Evolutionary conservation across 2,888 invertebrate species (phyloP).

Genomic region (Deroplatys truncata): DNA sequence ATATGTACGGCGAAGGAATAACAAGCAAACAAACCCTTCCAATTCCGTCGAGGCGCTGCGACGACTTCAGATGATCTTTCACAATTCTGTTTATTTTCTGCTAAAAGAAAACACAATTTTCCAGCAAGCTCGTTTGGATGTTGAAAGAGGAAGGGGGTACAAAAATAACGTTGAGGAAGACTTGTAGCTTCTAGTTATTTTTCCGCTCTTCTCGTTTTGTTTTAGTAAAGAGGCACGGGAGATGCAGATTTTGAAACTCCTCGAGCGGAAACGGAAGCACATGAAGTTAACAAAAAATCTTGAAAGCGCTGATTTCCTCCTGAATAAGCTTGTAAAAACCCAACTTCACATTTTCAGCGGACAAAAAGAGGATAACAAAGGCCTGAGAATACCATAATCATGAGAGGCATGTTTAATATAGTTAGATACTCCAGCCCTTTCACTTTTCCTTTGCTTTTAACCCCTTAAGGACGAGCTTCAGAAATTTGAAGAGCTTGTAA

Average conservation of each 20-base stretch:
- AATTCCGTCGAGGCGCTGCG: neutral
- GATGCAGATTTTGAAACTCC: neutral
- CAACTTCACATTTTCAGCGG: neutral
- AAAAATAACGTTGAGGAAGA: neutral
- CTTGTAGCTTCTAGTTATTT: neutral
- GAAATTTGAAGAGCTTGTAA: no score
- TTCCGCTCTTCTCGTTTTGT: neutral
- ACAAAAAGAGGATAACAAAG: neutral
- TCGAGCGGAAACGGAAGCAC: neutral
- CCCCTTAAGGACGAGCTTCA: no score
- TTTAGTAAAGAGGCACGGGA: neutral
- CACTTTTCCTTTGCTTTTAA: no score
- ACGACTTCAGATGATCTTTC: neutral
- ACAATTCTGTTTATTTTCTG: neutral
- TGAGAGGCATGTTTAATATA: no score
- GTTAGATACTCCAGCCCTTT: no score
- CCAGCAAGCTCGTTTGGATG: no score
- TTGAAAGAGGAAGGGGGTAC: no score
- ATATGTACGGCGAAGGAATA: neutral
- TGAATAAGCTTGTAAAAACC: neutral
- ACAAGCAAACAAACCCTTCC: neutral
- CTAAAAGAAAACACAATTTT: neutral
- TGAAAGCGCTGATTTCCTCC: neutral
- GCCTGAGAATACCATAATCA: no score
- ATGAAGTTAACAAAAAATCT: neutral